Evolutionary conservation across 2,113 vertebrate genomes (phyloP).

Genomic region (Nothoprocta pentlandii): DNA sequence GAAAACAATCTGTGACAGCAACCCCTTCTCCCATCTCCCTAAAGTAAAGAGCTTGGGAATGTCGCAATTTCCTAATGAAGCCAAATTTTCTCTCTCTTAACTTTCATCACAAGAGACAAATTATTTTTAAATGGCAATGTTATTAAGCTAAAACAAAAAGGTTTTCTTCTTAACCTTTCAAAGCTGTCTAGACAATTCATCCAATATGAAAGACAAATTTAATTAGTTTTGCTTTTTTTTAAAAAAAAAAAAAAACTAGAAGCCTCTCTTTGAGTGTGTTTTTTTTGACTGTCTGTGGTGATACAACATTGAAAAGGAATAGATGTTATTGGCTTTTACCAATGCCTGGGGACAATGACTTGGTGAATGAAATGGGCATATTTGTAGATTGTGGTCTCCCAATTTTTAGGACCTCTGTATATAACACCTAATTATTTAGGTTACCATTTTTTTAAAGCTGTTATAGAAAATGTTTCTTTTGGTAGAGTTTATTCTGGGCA

Average conservation of each 20-base stretch:
- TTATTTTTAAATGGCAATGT: slow-evolving; percentile 9
- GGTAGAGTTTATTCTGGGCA: not conserved
- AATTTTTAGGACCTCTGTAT: not conserved
- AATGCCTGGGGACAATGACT: not conserved
- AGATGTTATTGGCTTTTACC: not conserved
- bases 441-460: not conserved
- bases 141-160: slow-evolving; percentile 1
- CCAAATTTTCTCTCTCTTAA: slow-evolving; percentile 59
- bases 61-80: slow-evolving; percentile 66
- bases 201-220: not conserved
- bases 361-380: not conserved
- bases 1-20: slow-evolving; percentile 48
- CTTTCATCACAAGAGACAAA: slow-evolving; percentile 41
- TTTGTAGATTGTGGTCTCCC: not conserved
- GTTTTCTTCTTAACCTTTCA: slow-evolving; percentile 31
- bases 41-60: slow-evolving; percentile 59
- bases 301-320: not conserved
- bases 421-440: not conserved
- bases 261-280: not conserved
- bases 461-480: not conserved
- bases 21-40: not conserved
- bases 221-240: slow-evolving; percentile 2
- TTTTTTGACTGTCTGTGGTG: not conserved
- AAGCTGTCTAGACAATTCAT: slow-evolving; percentile 28
- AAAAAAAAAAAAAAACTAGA: not conserved